These are phyloP conservation scores for Montipora cactus DNA, from an alignment of 64 coral and sea anemone genomes.

Conservation along the genomic window DNA sequence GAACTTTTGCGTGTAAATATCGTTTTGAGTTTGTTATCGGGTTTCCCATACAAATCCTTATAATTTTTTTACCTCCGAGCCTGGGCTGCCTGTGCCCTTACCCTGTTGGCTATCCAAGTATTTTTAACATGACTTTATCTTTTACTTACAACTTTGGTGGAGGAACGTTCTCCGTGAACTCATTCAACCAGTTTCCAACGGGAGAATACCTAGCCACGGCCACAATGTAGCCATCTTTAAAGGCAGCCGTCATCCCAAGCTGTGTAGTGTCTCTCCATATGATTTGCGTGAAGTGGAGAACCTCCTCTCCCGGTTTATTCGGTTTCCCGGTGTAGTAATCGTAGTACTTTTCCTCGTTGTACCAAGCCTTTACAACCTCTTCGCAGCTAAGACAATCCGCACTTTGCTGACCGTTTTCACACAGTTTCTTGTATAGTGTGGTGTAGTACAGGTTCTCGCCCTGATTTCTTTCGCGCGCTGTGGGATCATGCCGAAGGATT, in stretches of 20 bases:
- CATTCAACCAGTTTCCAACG: conserved; percentile 29
- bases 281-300: conserved; percentile 49
- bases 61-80: too few species aligned
- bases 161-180: conserved; percentile 56
- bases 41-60: too few species aligned
- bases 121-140: neutral
- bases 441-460: conserved; percentile 71
- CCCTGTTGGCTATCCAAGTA: too few species aligned
- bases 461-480: neutral
- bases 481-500: conserved; percentile 53
- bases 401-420: conserved; percentile 1
- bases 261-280: conserved; percentile 55
- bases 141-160: neutral
- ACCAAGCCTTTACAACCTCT: conserved; percentile 12
- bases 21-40: too few species aligned
- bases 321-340: conserved; percentile 3
- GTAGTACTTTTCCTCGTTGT: conserved; percentile 45
- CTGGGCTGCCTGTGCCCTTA: too few species aligned
- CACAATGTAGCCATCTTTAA: neutral
- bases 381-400: neutral
- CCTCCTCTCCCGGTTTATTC: neutral
- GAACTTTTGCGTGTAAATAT: too few species aligned
- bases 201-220: conserved; percentile 59
- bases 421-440: neutral
- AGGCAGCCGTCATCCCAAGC: conserved; percentile 30